Evolutionary conservation across 1,140 invertebrate genomes (phyloP).

Genomic region (Nephila pilipes): DNA sequence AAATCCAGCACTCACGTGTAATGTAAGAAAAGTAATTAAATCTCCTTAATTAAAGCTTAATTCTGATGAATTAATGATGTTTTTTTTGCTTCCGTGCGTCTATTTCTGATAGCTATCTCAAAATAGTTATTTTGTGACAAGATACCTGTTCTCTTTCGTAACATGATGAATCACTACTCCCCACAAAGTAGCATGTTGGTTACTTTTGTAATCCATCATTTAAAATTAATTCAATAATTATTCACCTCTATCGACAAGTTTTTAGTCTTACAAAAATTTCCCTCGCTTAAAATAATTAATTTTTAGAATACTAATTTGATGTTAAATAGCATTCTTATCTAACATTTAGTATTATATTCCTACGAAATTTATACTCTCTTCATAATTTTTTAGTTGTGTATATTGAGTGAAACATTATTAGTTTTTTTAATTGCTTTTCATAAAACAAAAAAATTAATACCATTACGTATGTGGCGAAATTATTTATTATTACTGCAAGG

Average conservation of each 20-base stretch:
- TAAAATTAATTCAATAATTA: constrained; percentile 29
- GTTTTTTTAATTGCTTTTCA: too few relatives aligned
- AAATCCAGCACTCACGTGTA: too few relatives aligned
- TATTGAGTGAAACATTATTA: too few relatives aligned
- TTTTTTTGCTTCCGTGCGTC: neutral
- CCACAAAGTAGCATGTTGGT: neutral
- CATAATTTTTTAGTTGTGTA: too few relatives aligned
- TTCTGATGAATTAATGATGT: constrained; percentile 16
- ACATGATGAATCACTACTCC: neutral
- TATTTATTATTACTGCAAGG: too few relatives aligned
- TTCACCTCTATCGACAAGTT: neutral
- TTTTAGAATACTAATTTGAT: too few relatives aligned
- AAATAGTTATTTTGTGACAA: constrained; percentile 28
- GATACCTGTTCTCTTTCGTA: neutral
- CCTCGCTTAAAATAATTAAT: too few relatives aligned
- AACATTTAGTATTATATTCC: too few relatives aligned
- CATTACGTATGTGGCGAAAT: too few relatives aligned
- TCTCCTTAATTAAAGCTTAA: neutral
- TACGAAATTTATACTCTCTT: too few relatives aligned
- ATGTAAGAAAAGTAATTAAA: neutral
- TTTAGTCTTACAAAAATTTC: neutral
- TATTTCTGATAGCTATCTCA: constrained; percentile 1
- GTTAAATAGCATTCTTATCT: too few relatives aligned
- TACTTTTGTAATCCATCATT: constrained; percentile 2
- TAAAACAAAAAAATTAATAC: too few relatives aligned